Base-by-base conservation (phyloP, 2,888 invertebrate genomes). In the Ophion slaviceki region DNA sequence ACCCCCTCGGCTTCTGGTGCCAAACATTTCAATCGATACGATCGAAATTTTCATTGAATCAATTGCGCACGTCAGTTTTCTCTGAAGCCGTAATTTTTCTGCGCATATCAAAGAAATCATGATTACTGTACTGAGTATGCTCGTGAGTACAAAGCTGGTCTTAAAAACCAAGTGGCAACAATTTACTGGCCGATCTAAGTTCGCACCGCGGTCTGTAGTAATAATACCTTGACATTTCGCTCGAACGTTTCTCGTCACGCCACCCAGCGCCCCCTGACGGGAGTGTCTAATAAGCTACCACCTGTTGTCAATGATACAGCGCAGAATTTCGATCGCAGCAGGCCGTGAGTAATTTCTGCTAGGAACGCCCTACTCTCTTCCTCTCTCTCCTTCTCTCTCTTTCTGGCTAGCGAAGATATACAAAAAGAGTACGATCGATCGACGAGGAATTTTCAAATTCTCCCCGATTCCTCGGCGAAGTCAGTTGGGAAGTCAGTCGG, bases 211-310 rank as follows among this genome's bases (percentile, higher is more conserved):
- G 61, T 24, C 70, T 76, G 53, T 57, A 11, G 75, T 47, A 57
- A 45, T 75, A 45, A 74, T 84, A 80, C 70, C 84, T 76, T 80
- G 84, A 80, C 84, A 84, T 84, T 80, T 84, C 17, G 66, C 67
- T 64, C 68, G 67, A 80, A 66, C 40, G 76, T 40, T 71, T 70
- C 80, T 40, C 71, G 80, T 76, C 80, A 66, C 78, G 64, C 47
- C 20, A 70, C 70, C 14, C 20, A 77, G 77, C 66, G 72, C 80
- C 80, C 66, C 64, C 80, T 64, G 45, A 61, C 71, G 71, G 75
- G 66, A 76, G 76, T 66, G 76, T 84, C 71, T 45, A 59, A 80
- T 77, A 66, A 76, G 66, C 64, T 47, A 75, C 68, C 77, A 79
- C 79, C 79, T 68, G 78, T 68, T 83, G 67, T 67, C 68, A 67